phyloP scores from a whole-genome alignment of 2,113 vertebrate genomes.

The Pelvicachromis taeniatus region DNA sequence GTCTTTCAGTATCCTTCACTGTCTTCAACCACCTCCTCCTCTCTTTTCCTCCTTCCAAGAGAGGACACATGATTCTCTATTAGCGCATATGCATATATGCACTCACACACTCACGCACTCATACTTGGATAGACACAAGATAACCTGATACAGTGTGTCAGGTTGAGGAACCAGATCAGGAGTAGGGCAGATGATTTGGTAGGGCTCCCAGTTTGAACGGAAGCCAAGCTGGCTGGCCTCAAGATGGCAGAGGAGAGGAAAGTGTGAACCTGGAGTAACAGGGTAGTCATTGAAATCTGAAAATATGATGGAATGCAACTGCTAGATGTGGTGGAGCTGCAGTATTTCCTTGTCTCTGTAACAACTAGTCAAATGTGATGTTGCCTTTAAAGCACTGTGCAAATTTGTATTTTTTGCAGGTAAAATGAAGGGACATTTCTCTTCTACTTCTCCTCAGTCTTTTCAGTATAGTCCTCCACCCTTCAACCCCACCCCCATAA shows the following conservation, averaged over 20 bases:
- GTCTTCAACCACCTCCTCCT: not conserved
- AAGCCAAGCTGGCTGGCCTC: not conserved
- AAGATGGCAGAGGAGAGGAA: not conserved
- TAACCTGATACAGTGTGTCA: conserved; percentile 58
- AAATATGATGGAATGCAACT: not conserved
- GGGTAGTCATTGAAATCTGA: not conserved
- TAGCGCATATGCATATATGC: not conserved
- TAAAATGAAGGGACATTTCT: not conserved
- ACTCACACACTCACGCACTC: conserved; percentile 22
- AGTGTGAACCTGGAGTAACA: not conserved
- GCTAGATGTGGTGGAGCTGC: not conserved
- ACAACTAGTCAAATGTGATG: not conserved
- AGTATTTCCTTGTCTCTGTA: not conserved
- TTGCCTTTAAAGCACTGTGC: not conserved
- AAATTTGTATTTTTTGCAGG: not conserved
- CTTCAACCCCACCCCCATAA: not conserved
- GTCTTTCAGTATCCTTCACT: not conserved
- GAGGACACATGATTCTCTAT: conserved; percentile 60
- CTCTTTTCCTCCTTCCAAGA: conserved; percentile 26
- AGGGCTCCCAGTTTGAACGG: conserved; percentile 27
- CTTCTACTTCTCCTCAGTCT: not conserved
- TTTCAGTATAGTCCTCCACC: not conserved
- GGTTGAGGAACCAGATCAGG: conserved; percentile 45
- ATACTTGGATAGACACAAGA: conserved; percentile 10
- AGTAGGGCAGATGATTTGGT: conserved; percentile 44